Conservation (phyloP, 2,888 invertebrate genomes). For the Lypha dubia region DNA sequence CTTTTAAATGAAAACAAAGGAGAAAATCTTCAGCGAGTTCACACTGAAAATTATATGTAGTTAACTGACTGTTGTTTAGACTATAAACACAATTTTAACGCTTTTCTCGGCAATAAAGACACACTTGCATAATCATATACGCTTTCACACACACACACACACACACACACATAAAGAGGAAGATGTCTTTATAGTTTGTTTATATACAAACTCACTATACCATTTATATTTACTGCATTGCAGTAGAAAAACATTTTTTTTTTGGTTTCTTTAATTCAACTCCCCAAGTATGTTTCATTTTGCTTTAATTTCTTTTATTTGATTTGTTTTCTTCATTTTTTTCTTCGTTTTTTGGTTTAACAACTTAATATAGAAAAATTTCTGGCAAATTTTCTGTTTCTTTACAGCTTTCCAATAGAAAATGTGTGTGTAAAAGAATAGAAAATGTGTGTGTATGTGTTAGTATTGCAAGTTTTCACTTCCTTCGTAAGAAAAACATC, state of each 20-base stretch:
- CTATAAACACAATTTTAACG: constrained; percentile 54
- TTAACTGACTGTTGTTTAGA: constrained; percentile 37
- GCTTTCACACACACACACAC: background rate
- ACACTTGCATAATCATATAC: background rate
- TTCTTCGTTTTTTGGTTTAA: constrained; percentile 8
- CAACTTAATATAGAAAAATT: constrained; percentile 16
- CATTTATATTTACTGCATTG: constrained; percentile 69
- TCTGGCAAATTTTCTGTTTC: constrained; percentile 37
- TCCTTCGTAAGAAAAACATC: background rate
- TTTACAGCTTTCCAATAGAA: constrained; percentile 2
- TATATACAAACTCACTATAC: constrained; percentile 1
- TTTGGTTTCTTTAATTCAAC: constrained; percentile 66
- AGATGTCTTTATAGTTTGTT: background rate
- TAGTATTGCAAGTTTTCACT: background rate
- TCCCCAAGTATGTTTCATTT: constrained; percentile 66
- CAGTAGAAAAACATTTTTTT: constrained; percentile 60
- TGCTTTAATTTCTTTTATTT: constrained; percentile 11
- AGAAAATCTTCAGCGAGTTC: constrained; percentile 4
- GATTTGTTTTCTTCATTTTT: constrained; percentile 19
- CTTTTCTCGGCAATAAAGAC: constrained; percentile 10
- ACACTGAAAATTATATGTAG: constrained; percentile 29
- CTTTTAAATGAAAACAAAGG: constrained; percentile 14
- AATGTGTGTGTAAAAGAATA: constrained; percentile 1
- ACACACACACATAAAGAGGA: background rate
- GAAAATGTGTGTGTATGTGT: too few species aligned